phyloP scores from a whole-genome alignment of 2,113 vertebrate genomes.

The Alouatta palliata region DNA sequence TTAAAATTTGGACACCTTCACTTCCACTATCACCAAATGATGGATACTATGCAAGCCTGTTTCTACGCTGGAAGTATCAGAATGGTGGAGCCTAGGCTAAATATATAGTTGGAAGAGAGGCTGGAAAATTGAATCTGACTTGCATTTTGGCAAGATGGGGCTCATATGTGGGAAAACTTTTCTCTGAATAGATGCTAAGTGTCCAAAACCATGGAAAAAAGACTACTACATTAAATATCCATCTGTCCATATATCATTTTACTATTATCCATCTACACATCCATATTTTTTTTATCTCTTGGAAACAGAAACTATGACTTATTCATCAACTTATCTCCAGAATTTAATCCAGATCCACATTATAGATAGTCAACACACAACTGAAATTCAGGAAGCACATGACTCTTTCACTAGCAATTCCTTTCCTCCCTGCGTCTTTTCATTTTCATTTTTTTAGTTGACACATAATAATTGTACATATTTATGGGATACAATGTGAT shows the following conservation, averaged over 20 bases:
- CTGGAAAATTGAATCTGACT: neutral
- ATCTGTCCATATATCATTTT: neutral
- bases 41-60: neutral
- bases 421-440: neutral
- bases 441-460: neutral
- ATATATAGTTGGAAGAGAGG: neutral
- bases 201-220: neutral
- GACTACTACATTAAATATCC: neutral
- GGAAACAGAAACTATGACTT: neutral
- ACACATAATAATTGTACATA: neutral
- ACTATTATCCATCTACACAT: neutral
- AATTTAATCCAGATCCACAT: neutral
- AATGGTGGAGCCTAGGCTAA: neutral
- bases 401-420: neutral
- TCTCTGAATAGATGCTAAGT: neutral
- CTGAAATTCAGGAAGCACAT: neutral
- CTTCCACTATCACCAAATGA: neutral
- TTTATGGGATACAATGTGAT: neutral
- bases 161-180: neutral
- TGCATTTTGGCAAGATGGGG: neutral
- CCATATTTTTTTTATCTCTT: neutral
- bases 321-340: neutral
- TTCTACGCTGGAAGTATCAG: neutral
- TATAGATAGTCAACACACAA: neutral
- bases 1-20: no score